Conservation (phyloP, 2,113 vertebrate species). For the Notarius lentiginosus region DNA sequence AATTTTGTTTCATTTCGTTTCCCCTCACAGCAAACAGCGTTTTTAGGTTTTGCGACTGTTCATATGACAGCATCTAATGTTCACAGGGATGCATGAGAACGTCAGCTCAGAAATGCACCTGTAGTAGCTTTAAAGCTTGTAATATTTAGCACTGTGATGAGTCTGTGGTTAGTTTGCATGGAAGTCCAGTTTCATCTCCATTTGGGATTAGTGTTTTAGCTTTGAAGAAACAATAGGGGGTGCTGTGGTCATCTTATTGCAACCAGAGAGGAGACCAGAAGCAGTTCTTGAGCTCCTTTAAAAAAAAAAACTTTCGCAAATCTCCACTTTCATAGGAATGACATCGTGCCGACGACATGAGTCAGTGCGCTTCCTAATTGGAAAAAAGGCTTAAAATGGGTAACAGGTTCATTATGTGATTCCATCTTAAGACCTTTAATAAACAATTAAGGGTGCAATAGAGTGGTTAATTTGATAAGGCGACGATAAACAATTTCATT, state of each 20-base stretch:
- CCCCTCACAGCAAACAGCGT: not conserved
- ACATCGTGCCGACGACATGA: conserved; percentile 52
- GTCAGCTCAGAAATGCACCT: not conserved
- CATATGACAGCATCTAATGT: not conserved
- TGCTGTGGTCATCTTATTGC: conserved; percentile 47
- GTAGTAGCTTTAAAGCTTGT: not conserved
- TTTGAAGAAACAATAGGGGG: conserved; percentile 47
- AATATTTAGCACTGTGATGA: not conserved
- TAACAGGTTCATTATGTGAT: conserved; percentile 60
- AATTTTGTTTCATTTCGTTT: not conserved
- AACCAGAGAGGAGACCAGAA: not conserved
- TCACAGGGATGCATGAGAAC: too few relatives aligned
- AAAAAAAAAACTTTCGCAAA: conserved; percentile 29
- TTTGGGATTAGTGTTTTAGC: not conserved
- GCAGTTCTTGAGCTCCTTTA: not conserved
- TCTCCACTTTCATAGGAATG: conserved; percentile 44
- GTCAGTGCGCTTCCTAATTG: conserved; percentile 59
- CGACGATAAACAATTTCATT: conserved; percentile 59
- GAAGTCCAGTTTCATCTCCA: not conserved
- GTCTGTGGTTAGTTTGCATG: not conserved
- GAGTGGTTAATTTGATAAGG: conserved; percentile 61
- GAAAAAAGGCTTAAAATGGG: conserved; percentile 55
- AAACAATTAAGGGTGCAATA: conserved; percentile 61
- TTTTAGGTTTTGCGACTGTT: not conserved
- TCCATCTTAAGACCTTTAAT: conserved; percentile 62